These are phyloP conservation scores for Drosophila nasuta DNA, from an alignment of 1,140 invertebrate species.

Conservation along the genomic window DNA sequence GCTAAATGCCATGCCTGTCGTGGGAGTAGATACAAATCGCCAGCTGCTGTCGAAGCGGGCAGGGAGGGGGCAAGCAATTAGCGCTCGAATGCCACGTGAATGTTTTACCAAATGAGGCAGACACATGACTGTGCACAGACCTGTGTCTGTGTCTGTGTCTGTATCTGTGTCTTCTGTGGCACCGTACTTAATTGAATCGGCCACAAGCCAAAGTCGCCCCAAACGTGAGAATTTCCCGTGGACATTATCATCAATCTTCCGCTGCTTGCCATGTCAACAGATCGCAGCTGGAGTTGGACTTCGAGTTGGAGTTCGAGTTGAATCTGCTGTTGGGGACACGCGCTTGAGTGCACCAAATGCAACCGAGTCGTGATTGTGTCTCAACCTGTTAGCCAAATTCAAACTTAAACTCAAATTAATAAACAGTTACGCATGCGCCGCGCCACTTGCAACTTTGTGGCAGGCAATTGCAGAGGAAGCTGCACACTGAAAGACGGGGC, in stretches of 20 bases:
- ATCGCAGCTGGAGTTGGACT: neutral
- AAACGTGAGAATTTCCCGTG: slow-evolving; percentile 50
- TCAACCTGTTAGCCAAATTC: slow-evolving; percentile 19
- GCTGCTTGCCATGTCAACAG: slow-evolving; percentile 26
- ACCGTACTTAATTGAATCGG: slow-evolving; percentile 40
- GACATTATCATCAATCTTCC: slow-evolving; percentile 51
- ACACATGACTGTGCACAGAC: slow-evolving; percentile 9
- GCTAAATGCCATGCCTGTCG: slow-evolving; percentile 60
- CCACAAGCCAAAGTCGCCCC: slow-evolving; percentile 31
- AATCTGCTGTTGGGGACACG: neutral
- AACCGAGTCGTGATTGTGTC: slow-evolving; percentile 15
- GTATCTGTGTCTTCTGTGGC: too few species aligned
- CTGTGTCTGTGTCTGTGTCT: too few species aligned
- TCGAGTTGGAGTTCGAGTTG: neutral
- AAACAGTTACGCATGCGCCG: slow-evolving; percentile 78
- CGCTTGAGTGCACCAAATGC: slow-evolving; percentile 34
- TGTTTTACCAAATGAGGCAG: slow-evolving; percentile 51
- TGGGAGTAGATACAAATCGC: slow-evolving; percentile 68
- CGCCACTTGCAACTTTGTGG: slow-evolving; percentile 42
- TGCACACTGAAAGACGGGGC: slow-evolving; percentile 27
- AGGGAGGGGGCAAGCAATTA: slow-evolving; percentile 59
- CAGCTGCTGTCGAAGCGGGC: slow-evolving; percentile 9
- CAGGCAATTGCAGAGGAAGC: slow-evolving; percentile 32
- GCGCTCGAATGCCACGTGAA: slow-evolving; percentile 50
- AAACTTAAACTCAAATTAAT: slow-evolving; percentile 68